phyloP scores from a whole-genome alignment of 2,797 vertebrate genomes.

The Chelmon rostratus region DNA sequence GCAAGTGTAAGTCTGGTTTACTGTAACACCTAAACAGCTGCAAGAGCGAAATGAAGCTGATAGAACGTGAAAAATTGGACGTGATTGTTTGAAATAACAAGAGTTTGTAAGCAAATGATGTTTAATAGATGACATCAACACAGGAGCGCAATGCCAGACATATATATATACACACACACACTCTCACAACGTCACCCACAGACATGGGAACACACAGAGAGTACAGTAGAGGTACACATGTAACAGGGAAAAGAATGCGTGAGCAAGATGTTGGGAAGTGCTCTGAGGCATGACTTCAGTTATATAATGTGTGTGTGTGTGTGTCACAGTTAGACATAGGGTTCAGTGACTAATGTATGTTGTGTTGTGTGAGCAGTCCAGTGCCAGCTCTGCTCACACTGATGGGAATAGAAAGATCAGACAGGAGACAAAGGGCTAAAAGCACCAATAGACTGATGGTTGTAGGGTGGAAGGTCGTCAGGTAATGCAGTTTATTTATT shows the following conservation, averaged over 20 bases:
- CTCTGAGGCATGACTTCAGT: slow-evolving; percentile 56
- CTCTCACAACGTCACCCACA: not conserved
- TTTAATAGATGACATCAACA: slow-evolving; percentile 5
- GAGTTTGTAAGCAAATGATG: not conserved
- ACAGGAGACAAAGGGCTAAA: slow-evolving; percentile 24
- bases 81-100: not conserved
- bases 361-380: slow-evolving; percentile 60
- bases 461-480: not conserved
- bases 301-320: slow-evolving; percentile 41
- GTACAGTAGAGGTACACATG: slow-evolving; percentile 20
- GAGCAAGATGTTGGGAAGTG: slow-evolving; percentile 57
- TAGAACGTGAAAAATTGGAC: not conserved
- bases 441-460: slow-evolving; percentile 12
- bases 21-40: not conserved
- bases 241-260: slow-evolving; percentile 39
- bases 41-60: not conserved
- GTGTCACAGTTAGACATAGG: slow-evolving; percentile 45
- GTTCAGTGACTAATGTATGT: slow-evolving; percentile 60
- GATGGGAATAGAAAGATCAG: slow-evolving; percentile 43
- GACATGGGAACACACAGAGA: slow-evolving; percentile 5
- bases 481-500: not conserved
- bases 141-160: not conserved
- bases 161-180: not conserved
- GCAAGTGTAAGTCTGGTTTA: not conserved
- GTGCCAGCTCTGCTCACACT: slow-evolving; percentile 58